Conservation (phyloP, 2,113 vertebrate species). For the Acrocephalus kingi region DNA sequence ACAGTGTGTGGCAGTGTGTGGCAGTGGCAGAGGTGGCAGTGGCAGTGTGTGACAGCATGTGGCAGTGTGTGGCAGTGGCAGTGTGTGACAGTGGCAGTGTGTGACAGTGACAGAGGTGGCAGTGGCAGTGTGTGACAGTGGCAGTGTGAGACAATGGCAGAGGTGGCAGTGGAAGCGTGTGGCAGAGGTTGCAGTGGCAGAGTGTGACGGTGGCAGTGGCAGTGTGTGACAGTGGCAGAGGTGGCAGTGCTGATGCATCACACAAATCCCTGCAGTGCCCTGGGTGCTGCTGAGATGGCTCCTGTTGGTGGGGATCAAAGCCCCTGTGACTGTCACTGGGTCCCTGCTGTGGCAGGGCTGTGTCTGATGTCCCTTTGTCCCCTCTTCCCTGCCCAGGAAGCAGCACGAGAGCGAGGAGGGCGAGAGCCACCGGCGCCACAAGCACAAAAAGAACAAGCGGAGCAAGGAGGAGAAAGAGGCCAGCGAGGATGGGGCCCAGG, state of each 20-base stretch:
- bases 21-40: not conserved
- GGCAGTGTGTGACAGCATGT: not conserved
- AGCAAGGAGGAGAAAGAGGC: conserved; percentile 76
- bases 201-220: not conserved
- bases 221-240: not conserved
- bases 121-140: too few relatives aligned
- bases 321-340: accelerated
- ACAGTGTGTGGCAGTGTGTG: not conserved
- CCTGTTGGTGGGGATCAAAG: accelerated
- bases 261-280: accelerated
- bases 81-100: too few relatives aligned
- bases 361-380: not conserved
- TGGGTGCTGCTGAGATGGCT: accelerated
- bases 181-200: not conserved
- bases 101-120: too few relatives aligned
- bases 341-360: not conserved
- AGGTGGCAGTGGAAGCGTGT: too few relatives aligned
- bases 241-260: not conserved
- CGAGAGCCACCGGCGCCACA: conserved; percentile 76
- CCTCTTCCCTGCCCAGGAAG: conserved; percentile 28
- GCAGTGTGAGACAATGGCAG: too few relatives aligned
- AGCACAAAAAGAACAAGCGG: conserved; percentile 80
- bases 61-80: too few relatives aligned
- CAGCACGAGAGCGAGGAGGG: conserved; percentile 77
- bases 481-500: conserved; percentile 41